These are phyloP conservation scores for Oasisia sp. DNA, from an alignment of 2,888 invertebrate species.

Conservation along the genomic window DNA sequence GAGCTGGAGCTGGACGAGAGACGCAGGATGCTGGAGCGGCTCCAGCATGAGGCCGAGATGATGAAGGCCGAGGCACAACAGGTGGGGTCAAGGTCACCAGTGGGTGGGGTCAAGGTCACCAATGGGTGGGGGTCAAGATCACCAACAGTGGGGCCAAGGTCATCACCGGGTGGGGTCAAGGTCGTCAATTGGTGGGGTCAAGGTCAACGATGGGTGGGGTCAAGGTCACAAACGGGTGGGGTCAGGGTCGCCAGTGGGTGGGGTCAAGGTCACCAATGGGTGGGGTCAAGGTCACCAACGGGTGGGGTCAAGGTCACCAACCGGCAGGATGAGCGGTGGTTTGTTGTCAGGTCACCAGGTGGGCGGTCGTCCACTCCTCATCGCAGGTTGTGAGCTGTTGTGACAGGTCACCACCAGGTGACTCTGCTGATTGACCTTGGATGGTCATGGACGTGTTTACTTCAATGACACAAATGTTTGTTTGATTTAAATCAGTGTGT, in stretches of 20 bases:
- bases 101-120: slow-evolving; percentile 24
- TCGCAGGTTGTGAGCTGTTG: neutral
- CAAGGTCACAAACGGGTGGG: too few relatives aligned
- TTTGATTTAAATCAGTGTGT: too few relatives aligned
- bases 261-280: too few relatives aligned
- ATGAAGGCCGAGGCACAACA: slow-evolving; percentile 31
- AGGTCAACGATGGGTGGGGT: too few relatives aligned
- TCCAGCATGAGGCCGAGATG: slow-evolving; percentile 42
- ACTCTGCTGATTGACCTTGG: neutral
- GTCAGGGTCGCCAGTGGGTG: too few relatives aligned
- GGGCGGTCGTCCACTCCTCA: neutral
- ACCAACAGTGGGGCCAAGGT: too few relatives aligned
- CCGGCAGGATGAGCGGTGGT: neutral
- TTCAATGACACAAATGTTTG: too few relatives aligned
- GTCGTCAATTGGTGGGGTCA: too few relatives aligned
- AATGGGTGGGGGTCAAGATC: too few relatives aligned
- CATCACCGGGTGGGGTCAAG: too few relatives aligned
- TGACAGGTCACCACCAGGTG: neutral
- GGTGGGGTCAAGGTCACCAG: slow-evolving; percentile 28
- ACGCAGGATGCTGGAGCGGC: slow-evolving; percentile 46
- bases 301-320: slow-evolving; percentile 25
- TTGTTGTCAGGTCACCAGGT: slow-evolving; percentile 25
- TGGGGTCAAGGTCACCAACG: slow-evolving; percentile 21
- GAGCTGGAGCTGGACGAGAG: slow-evolving; percentile 48
- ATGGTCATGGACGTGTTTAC: too few relatives aligned